Base-by-base conservation (phyloP, 2,888 invertebrate species). In the Dioctria rufipes region DNA sequence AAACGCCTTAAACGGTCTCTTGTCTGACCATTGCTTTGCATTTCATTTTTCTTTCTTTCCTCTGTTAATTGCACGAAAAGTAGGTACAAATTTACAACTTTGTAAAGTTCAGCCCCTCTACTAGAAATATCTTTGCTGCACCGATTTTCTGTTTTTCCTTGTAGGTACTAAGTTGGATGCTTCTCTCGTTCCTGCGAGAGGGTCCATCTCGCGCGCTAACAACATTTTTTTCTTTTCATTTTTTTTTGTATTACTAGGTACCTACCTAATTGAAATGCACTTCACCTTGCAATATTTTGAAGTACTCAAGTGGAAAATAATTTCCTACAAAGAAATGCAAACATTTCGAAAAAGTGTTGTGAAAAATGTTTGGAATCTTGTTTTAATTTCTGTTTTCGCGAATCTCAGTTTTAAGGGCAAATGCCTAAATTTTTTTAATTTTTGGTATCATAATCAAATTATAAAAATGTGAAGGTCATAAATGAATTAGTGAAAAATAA, bases 291-390 rank as follows among this genome's bases (percentile, higher is more conserved):
- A 49, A 63, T 25, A 25, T 25, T 77, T 63, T 49, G 63, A 49
- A 63, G 77, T 63, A 39, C 63, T 73, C 73, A 73, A 51, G 51
- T 73, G 73, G 73, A 73, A 73, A 73, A 73, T 73, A 73, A 60
- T 73, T 73, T 73, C 73, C 73, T 73, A 73, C 73, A 40, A 73
- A 42, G 58, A 58, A 42, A 42, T 42, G 73, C 54, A 43, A 73
- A 73, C 58, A 73, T 37, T 42, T 73, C 73, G 43, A 40, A 73
- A 73, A 60, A 73, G 25, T 73, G 58, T 58, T 40, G 58, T 73
- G 73, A 42, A 58, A 54, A 11, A 73, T 69, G 65, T 40, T 65
- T 65, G 25, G 25, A 25, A 25, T 25, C 2, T 25, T 25, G 25
- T 54, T 54, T 54, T n/a, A n/a, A 1, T 9, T 46, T 46, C 1